Evolutionary conservation across 2,888 invertebrate genomes (phyloP), one percentile per base, ranked within the genome.

Genomic region (Cryptosula pallasiana): DNA sequence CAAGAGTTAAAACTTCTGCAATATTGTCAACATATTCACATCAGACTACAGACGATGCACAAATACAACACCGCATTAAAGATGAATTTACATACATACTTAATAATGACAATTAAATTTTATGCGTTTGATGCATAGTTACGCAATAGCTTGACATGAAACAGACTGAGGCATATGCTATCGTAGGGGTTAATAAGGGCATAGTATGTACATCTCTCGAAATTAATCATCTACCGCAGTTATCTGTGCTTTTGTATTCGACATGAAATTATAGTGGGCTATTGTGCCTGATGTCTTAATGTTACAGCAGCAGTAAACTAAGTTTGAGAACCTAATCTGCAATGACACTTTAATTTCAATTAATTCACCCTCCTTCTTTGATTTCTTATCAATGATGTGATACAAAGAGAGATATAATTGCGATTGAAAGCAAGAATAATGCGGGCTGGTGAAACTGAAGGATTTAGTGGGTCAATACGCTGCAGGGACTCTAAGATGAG

Each of bases 261-360:
- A 20, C 20, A 20, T 5, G 20, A 45, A 45, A 45, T 45, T 45
- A 45, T 45, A 45, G 45, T 20, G 5, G n/a, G 45, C 45, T 20
- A 45, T 45, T 45, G 45, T 45, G 9, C 45, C 20, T 45, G 45
- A 45, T 5, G 45, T 45, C 5, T 45, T 45, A 45, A 45, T 45
- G 20, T 45, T 45, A 45, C 45, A 45, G 45, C 9, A 5, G n/a
- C n/a, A 5, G 16, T 5, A 57, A 57, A n/a, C 5, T 16, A 57
- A n/a, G 57, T 23, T 13, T 16, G 57, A 57, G 25, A 57, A 23
- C 5, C 5, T 57, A 57, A 57, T 9, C 57, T 57, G 16, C 5
- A 25, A 57, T 23, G 57, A 57, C 57, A 57, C 57, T 57, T 57
- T 57, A 57, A 57, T 57, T 57, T 57, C 57, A 57, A 57, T 57